phyloP scores from a whole-genome alignment of 2,113 vertebrate species.

The Saimiri boliviensis region DNA sequence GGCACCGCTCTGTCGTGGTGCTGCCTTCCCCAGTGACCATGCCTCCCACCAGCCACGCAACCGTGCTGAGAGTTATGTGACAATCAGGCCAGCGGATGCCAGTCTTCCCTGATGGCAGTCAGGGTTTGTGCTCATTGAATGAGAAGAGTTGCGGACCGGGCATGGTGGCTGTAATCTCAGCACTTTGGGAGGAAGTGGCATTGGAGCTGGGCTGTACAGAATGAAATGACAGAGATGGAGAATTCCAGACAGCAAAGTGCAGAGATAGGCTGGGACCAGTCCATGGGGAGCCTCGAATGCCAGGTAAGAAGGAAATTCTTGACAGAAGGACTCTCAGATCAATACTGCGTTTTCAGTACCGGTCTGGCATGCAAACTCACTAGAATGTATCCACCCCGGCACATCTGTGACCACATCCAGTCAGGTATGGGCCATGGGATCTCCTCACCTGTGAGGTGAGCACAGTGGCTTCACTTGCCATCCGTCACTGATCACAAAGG shows the following conservation, averaged over 20 bases:
- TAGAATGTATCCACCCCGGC: background rate
- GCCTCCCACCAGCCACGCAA: background rate
- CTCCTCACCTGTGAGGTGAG: background rate
- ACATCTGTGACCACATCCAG: background rate
- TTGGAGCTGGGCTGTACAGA: background rate
- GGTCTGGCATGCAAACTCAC: background rate
- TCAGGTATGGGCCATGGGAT: background rate
- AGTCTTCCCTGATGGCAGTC: background rate
- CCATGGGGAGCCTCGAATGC: rapidly evolving
- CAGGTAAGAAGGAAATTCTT: background rate
- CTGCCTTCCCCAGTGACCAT: background rate
- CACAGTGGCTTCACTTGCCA: background rate
- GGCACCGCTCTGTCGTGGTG: rapidly evolving
- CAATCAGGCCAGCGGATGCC: background rate
- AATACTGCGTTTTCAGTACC: background rate
- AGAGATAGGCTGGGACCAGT: no score
- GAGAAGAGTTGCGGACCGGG: no score
- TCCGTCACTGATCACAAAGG: background rate
- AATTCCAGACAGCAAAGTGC: background rate
- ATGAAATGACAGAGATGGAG: background rate
- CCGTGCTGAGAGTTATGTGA: background rate
- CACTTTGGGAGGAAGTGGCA: background rate
- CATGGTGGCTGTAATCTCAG: no score
- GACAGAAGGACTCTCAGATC: background rate
- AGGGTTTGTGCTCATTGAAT: background rate